phyloP scores from a whole-genome alignment of 2,797 vertebrate genomes.

The Iguana delicatissima region DNA sequence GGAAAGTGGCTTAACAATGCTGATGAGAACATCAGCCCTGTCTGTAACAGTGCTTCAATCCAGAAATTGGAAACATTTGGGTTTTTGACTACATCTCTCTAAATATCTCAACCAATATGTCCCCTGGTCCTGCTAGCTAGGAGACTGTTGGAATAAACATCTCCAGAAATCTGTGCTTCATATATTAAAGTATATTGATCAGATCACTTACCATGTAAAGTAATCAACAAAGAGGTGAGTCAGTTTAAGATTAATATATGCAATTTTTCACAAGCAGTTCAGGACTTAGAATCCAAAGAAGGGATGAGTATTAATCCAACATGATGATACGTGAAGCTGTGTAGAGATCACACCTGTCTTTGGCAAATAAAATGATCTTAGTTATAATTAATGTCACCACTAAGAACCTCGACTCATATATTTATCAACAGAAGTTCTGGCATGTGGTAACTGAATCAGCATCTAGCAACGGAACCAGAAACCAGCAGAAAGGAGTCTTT shows the following conservation, averaged over 20 bases:
- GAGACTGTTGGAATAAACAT: too few relatives aligned
- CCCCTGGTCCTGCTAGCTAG: too few relatives aligned
- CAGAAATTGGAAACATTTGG: too few relatives aligned
- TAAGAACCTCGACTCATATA: slow-evolving; percentile 24
- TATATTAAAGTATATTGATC: neutral
- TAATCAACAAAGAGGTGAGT: slow-evolving; percentile 15
- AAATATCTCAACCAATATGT: too few relatives aligned
- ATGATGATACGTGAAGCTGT: neutral
- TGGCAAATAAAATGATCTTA: slow-evolving; percentile 25
- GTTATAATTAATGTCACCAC: slow-evolving; percentile 32
- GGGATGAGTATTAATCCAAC: neutral
- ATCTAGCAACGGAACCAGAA: slow-evolving; percentile 25
- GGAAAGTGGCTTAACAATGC: neutral
- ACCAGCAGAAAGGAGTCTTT: slow-evolving; percentile 31
- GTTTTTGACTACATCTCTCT: too few relatives aligned
- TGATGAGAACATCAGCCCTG: neutral
- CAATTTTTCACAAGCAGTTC: neutral
- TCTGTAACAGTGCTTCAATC: neutral
- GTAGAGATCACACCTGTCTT: neutral
- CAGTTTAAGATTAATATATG: neutral
- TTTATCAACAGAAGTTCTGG: neutral
- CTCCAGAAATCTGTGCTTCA: neutral
- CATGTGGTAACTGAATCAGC: slow-evolving; percentile 27
- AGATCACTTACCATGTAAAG: neutral
- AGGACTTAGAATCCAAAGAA: neutral